These are phyloP conservation scores for Merodon equestris DNA, from an alignment of 2,888 invertebrate genomes.

Conservation along the genomic window DNA sequence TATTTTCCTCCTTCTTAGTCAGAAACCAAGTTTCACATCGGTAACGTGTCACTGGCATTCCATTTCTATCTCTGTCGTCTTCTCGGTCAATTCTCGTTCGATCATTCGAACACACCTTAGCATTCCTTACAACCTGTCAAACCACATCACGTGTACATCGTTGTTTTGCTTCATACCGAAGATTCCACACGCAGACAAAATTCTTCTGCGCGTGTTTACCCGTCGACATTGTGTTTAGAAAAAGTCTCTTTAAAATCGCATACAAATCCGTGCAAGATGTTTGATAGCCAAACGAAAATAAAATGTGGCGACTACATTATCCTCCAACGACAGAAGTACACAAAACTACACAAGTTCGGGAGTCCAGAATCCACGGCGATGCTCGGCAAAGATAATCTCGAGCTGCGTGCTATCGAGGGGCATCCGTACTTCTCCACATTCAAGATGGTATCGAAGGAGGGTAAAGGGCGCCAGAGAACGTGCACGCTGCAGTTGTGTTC, in stretches of 20 bases:
- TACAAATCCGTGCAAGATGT: constrained; percentile 42
- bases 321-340: constrained; percentile 88
- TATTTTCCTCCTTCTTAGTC: too few species aligned
- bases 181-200: constrained; percentile 3
- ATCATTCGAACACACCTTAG: too few species aligned
- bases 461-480: constrained; percentile 80
- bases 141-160: constrained; percentile 36
- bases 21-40: too few species aligned
- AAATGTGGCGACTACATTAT: constrained; percentile 86
- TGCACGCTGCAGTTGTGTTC: constrained; percentile 80
- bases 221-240: not conserved
- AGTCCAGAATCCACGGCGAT: constrained; percentile 82
- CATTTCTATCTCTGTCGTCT: too few species aligned
- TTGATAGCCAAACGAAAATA: constrained; percentile 76
- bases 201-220: not conserved
- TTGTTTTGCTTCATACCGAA: constrained; percentile 18
- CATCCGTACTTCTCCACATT: constrained; percentile 87
- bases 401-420: constrained; percentile 84
- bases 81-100: too few species aligned
- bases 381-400: constrained; percentile 85
- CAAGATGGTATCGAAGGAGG: constrained; percentile 84
- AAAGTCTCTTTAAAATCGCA: not conserved
- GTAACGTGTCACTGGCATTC: too few species aligned
- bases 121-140: constrained; percentile 15
- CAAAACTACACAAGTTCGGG: constrained; percentile 87